Evolutionary conservation across 2,797 vertebrate species (phyloP).

Genomic region (Meriones psammophilus): DNA sequence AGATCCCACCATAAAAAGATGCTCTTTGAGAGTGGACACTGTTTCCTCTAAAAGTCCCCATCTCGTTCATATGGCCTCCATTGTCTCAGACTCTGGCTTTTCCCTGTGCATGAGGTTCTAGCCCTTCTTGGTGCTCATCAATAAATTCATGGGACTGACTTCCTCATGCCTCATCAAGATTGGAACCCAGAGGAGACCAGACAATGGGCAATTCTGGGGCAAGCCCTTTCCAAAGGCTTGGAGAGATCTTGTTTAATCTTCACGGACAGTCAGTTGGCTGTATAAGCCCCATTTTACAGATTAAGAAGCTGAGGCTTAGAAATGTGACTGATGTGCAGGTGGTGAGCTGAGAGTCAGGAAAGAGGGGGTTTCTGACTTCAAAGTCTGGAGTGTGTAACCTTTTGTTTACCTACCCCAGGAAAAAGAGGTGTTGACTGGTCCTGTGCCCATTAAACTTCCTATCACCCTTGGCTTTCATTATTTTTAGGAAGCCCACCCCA

Average conservation of each 20-base stretch:
- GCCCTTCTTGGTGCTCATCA: neutral
- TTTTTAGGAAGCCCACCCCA: neutral
- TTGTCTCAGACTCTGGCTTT: neutral
- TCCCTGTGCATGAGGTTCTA: neutral
- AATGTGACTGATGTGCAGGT: neutral
- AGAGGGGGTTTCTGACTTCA: neutral
- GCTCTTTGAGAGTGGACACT: accelerated
- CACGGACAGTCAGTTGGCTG: neutral
- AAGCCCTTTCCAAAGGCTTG: neutral
- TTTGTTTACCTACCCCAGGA: neutral
- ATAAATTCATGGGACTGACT: neutral
- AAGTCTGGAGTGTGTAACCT: neutral
- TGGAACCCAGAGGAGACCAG: neutral
- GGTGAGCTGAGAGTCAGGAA: neutral
- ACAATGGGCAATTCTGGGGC: neutral
- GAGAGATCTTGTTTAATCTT: neutral
- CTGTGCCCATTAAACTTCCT: neutral
- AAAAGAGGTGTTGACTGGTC: neutral
- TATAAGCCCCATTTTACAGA: neutral
- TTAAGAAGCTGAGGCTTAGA: neutral
- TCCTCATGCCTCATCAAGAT: neutral
- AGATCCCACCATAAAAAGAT: neutral
- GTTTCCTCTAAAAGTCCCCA: neutral
- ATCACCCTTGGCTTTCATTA: neutral
- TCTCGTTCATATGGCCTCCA: neutral